Evolutionary conservation across 2,888 invertebrate genomes (phyloP).

Genomic region (Coremacera marginata): DNA sequence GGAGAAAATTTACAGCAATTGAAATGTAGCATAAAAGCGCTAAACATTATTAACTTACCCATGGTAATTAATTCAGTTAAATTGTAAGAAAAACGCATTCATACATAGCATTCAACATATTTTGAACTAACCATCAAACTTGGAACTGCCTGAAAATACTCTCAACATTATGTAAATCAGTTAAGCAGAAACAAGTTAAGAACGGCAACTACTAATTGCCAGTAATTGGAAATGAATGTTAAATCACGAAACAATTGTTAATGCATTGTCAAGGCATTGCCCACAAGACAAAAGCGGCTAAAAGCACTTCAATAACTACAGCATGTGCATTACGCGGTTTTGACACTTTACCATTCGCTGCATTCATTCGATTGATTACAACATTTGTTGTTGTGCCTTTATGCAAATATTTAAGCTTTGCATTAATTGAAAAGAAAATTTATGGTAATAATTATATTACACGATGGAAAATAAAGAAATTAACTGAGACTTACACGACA

Average conservation of each 20-base stretch:
- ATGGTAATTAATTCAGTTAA: neutral
- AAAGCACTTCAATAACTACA: neutral
- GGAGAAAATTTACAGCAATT: neutral
- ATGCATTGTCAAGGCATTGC: neutral
- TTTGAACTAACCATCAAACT: neutral
- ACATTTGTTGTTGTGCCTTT: neutral
- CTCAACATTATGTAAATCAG: neutral
- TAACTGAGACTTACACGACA: neutral
- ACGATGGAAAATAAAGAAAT: conserved; percentile 1
- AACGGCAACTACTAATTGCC: conserved; percentile 17
- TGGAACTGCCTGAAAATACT: neutral
- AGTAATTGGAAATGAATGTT: conserved; percentile 32
- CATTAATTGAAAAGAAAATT: neutral
- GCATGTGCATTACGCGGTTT: too few species aligned
- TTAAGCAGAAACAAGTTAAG: neutral
- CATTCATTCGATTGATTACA: neutral
- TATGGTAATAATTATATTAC: neutral
- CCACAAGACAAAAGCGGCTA: neutral
- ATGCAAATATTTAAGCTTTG: neutral
- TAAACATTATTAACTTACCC: neutral
- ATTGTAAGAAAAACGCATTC: neutral
- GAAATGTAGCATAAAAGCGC: neutral
- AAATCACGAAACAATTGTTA: conserved; percentile 22
- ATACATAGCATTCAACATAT: neutral
- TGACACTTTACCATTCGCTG: neutral